Conservation (phyloP, 2,797 vertebrate genomes). For the Enteromius trimaculatus region DNA sequence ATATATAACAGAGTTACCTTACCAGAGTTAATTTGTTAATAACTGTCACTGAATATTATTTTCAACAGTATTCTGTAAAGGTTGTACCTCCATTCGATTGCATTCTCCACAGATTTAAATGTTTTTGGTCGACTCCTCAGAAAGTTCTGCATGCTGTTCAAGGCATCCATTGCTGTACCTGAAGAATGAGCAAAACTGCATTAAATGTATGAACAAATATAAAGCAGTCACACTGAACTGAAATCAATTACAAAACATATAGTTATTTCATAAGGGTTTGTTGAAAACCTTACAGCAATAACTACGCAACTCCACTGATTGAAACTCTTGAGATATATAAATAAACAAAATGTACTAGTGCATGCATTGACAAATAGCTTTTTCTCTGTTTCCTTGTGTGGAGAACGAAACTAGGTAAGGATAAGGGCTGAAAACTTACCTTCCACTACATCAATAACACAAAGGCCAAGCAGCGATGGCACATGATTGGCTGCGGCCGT, state of each 20-base stretch:
- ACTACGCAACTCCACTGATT: neutral
- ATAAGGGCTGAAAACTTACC: conserved; percentile 73
- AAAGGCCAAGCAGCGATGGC: conserved; percentile 91
- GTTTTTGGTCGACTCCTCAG: conserved; percentile 96
- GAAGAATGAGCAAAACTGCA: neutral
- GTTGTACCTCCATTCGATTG: conserved; percentile 96
- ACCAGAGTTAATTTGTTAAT: neutral
- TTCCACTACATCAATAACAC: conserved; percentile 98
- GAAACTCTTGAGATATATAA: neutral
- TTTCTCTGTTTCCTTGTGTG: neutral
- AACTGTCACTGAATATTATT: neutral
- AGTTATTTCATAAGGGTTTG: neutral
- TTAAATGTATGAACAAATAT: neutral
- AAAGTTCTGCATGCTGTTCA: conserved; percentile 99
- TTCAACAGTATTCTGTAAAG: neutral
- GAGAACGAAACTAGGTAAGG: neutral
- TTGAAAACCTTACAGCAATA: neutral
- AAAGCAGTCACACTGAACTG: neutral
- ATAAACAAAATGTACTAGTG: neutral
- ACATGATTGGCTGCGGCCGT: conserved; percentile 87
- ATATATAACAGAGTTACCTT: neutral
- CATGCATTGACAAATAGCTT: too few species aligned
- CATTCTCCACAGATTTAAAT: conserved; percentile 96
- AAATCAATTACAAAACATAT: neutral
- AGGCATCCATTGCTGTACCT: conserved; percentile 98